Percentiles rank a stretch among this genome's conserved stretches.
phyloP scores from a whole-genome alignment of 2,888 invertebrate genomes.

The Eupithecia vulgata region DNA sequence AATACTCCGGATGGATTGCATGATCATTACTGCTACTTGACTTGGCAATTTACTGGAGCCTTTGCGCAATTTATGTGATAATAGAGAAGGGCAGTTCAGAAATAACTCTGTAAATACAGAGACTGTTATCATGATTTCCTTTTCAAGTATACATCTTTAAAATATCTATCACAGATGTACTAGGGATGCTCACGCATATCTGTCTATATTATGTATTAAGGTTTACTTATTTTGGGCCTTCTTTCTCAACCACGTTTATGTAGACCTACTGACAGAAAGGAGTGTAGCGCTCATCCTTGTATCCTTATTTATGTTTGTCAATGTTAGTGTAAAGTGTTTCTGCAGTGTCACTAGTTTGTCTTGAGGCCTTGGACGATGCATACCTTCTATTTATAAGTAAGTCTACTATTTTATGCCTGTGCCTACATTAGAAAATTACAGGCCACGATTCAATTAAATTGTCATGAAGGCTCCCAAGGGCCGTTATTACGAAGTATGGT shows the following conservation, averaged over 20 bases:
- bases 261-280: neutral
- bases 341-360: neutral
- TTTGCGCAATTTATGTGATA: constrained; percentile 58
- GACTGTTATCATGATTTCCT: neutral
- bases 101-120: neutral
- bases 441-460: constrained; percentile 68
- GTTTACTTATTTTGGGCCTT: neutral
- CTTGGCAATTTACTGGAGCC: constrained; percentile 69
- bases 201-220: neutral
- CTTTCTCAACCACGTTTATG: neutral
- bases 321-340: neutral
- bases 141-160: neutral
- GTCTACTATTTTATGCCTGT: constrained; percentile 17
- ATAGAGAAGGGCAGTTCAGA: neutral
- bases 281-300: neutral
- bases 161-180: too few relatives aligned
- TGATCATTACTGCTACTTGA: constrained; percentile 65
- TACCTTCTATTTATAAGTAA: constrained; percentile 16
- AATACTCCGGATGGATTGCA: constrained; percentile 49
- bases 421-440: constrained; percentile 54
- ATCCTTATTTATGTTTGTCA: neutral
- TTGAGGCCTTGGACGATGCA: constrained; percentile 29
- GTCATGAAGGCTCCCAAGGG: constrained; percentile 60
- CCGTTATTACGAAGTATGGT: constrained; percentile 59
- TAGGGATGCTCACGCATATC: too few relatives aligned